Evolutionary conservation across 2,113 vertebrate species (phyloP).

Genomic region (Lophius piscatorius): DNA sequence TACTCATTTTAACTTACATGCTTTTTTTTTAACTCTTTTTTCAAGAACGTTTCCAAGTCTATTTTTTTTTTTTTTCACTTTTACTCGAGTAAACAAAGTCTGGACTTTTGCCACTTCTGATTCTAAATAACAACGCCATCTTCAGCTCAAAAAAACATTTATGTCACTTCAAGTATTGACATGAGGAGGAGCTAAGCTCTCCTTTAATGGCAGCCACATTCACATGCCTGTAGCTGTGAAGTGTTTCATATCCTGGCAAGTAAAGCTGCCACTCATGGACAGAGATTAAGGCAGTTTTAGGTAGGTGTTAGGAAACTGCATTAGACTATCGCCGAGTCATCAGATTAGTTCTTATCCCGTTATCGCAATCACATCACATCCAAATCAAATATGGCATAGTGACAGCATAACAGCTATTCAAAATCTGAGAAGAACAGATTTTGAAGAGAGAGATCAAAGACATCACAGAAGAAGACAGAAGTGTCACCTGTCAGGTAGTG

Average conservation of each 20-base stretch:
- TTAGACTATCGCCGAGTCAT: background rate
- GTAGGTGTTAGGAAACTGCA: background rate
- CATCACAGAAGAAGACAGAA: background rate
- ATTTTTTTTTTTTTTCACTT: too few species aligned
- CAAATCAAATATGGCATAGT: too few species aligned
- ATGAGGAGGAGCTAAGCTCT: background rate
- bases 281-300: background rate
- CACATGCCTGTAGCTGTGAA: background rate
- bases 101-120: too few species aligned
- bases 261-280: background rate
- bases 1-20: too few species aligned
- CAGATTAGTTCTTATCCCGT: conserved; percentile 8
- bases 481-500: conserved; percentile 93
- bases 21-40: too few species aligned
- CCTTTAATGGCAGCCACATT: background rate
- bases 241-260: background rate
- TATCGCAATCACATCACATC: background rate
- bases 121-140: too few species aligned
- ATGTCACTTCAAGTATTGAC: too few species aligned
- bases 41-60: too few species aligned
- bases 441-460: too few species aligned
- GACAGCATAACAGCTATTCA: background rate
- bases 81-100: too few species aligned
- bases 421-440: too few species aligned
- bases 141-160: too few species aligned